These are phyloP conservation scores for Thecophora atra DNA, from an alignment of 2,888 invertebrate species.

Conservation along the genomic window DNA sequence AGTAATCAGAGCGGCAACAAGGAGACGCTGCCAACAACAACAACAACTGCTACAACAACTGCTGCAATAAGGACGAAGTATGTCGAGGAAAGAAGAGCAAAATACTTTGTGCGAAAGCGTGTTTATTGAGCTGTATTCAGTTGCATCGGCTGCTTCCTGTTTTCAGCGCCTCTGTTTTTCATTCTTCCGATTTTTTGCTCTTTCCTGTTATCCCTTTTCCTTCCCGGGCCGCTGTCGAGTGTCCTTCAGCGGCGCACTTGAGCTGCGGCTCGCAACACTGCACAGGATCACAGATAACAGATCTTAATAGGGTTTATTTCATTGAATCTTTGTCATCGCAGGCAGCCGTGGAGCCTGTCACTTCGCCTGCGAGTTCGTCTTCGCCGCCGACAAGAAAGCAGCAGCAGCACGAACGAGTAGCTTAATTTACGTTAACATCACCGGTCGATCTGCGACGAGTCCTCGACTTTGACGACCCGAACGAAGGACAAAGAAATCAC, in stretches of 20 bases:
- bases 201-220: not conserved
- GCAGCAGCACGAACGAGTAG: not conserved
- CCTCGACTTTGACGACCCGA: too few relatives aligned
- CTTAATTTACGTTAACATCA: too few relatives aligned
- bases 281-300: conserved; percentile 31
- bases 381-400: not conserved
- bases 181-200: not conserved
- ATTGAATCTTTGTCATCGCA: conserved; percentile 30
- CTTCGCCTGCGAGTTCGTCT: not conserved
- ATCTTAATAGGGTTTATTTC: conserved; percentile 31
- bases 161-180: not conserved
- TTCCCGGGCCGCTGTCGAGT: not conserved
- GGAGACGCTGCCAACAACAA: conserved; percentile 18
- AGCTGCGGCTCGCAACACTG: conserved; percentile 10
- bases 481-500: too few relatives aligned
- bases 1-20: not conserved
- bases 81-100: not conserved
- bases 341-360: not conserved
- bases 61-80: not conserved
- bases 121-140: conserved; percentile 29
- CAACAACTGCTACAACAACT: conserved; percentile 24
- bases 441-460: too few relatives aligned
- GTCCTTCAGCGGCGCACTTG: conserved; percentile 15
- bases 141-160: not conserved
- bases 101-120: conserved; percentile 11